phyloP scores from a whole-genome alignment of 2,113 vertebrate species.

The Kryptolebias marmoratus region DNA sequence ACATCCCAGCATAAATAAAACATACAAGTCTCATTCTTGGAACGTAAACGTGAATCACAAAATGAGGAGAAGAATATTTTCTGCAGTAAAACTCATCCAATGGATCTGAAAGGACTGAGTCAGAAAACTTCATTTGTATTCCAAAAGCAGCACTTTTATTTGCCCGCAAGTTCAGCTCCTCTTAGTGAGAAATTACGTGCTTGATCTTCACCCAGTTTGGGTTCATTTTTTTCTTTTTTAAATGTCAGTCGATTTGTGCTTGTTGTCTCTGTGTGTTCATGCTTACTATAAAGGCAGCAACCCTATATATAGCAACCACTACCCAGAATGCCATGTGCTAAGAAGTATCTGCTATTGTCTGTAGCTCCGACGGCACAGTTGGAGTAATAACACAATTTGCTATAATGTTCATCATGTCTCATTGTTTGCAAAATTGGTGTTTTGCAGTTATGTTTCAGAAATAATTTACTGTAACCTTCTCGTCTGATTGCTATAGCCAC shows the following conservation, averaged over 20 bases:
- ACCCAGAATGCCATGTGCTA: background rate
- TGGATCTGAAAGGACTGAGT: background rate
- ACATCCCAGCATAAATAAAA: no score
- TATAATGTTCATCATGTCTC: background rate
- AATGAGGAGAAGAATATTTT: background rate
- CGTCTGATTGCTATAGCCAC: background rate
- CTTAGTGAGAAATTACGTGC: background rate
- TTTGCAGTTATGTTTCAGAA: background rate
- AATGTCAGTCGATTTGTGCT: background rate
- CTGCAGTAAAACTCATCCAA: background rate
- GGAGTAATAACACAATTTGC: background rate
- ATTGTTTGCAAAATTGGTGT: background rate
- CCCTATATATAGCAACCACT: background rate
- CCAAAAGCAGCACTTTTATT: background rate
- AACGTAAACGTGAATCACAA: background rate
- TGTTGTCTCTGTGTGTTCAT: background rate
- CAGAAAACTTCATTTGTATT: background rate
- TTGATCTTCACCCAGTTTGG: background rate
- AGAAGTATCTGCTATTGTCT: background rate
- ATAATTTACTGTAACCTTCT: background rate
- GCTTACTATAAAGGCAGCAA: background rate
- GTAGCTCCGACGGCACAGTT: conserved; percentile 4
- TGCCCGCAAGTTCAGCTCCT: background rate
- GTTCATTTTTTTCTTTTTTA: background rate
- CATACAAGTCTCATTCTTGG: background rate